phyloP scores from a whole-genome alignment of 2,888 invertebrate genomes.

The Allacma fusca region DNA sequence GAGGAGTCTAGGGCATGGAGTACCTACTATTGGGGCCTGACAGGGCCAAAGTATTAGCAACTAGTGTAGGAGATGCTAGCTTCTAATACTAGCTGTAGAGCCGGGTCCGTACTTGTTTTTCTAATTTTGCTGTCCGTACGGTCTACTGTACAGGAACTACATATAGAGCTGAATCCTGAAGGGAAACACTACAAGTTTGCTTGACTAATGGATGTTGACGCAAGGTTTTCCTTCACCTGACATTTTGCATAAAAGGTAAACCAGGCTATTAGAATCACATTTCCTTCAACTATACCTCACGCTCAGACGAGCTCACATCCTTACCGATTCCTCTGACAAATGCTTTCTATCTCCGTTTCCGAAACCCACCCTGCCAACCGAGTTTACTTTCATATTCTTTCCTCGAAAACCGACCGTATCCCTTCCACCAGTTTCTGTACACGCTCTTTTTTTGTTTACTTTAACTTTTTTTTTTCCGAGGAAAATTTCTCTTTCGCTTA shows the following conservation, averaged over 20 bases:
- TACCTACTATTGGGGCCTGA: not conserved
- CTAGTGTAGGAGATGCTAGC: not conserved
- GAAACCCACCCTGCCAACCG: not conserved
- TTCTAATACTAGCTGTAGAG: no score
- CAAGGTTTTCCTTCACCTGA: slow-evolving; percentile 29
- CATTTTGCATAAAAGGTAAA: slow-evolving; percentile 36
- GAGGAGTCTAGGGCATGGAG: no score
- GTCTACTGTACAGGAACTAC: no score
- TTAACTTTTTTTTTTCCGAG: no score
- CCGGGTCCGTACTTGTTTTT: no score
- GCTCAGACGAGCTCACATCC: slow-evolving; percentile 25
- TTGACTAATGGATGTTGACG: slow-evolving; percentile 31
- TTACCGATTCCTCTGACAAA: slow-evolving; percentile 29
- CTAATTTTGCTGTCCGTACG: no score
- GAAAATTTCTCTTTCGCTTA: no score
- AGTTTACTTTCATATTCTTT: not conserved
- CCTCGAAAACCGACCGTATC: no score
- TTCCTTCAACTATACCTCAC: slow-evolving; percentile 5
- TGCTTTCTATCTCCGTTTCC: slow-evolving; percentile 20
- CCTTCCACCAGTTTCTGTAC: no score
- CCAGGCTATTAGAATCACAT: slow-evolving; percentile 35
- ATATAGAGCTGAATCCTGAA: no score
- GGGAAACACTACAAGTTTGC: slow-evolving; percentile 6
- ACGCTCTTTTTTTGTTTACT: no score
- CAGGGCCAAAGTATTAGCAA: not conserved